Evolutionary conservation across 2,888 invertebrate species (phyloP), one percentile per base, ranked within the genome.

Genomic region (Epirrhoe alternata): DNA sequence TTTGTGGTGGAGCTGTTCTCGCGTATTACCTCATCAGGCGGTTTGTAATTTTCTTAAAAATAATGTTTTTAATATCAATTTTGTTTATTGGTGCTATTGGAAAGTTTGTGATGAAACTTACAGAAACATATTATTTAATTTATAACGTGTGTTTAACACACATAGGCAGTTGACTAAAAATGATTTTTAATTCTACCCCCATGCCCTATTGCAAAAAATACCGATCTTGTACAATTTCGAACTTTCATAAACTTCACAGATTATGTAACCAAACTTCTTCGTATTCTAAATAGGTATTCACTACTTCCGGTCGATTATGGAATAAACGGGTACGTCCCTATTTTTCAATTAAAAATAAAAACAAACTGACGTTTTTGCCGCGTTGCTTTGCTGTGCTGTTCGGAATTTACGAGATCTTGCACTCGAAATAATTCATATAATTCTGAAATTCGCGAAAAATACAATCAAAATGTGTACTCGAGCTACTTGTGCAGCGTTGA

Each of bases 1-100:
- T 93, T 84, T 93, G 93, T 84, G 93, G 93, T 83, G 92, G 93
- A 74, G 93, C 93, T 73, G 92, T 93, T 78, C 87, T 93, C 77
- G 90, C 90, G 70, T 93, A 90, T 91, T 93, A 92, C 89, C 89
- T 93, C 91, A 92, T 92, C 85, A 88, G 90, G 87, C 91, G 93
- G 93, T 93, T 89, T 79, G 93, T 93, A 90, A 74, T 79, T 78
- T 76, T 38, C 16, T 50, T 10, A n/a, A 58, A 50, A 47, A 17
- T 47, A 57, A 6, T 57, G 14, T 16, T 47, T 16, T 47, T n/a
- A n/a, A 4, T 38, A 38, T n/a, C n/a, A 38, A 38, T 35, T 38
- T 38, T 38, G 2, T 7, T 10, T 38, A 38, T 38, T 24, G n/a
- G n/a, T n/a, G n/a, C n/a, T n/a, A n/a, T n/a, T n/a, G n/a, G n/a